Conservation (phyloP, 2,113 vertebrate genomes). For the Candoia aspera region DNA sequence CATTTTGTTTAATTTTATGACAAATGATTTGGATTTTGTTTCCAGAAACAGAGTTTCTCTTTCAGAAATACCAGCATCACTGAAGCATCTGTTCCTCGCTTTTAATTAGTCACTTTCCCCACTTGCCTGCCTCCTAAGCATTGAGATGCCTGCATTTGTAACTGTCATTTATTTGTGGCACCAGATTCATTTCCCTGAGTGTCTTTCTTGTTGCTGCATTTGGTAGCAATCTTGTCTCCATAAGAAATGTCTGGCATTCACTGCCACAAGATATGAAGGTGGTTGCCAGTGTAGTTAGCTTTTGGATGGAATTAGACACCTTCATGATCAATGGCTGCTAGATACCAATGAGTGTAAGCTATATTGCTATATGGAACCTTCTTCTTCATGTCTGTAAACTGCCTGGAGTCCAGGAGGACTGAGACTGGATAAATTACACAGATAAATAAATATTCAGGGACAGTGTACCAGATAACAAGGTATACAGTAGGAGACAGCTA, state of each 20-base stretch:
- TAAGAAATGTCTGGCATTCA: neutral
- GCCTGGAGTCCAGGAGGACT: neutral
- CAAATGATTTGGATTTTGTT: slow-evolving; percentile 54
- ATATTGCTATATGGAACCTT: neutral
- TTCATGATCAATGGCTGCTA: neutral
- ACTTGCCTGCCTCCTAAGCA: slow-evolving; percentile 35
- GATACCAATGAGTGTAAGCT: neutral
- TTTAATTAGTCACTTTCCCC: slow-evolving; percentile 59
- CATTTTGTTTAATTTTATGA: slow-evolving; percentile 74
- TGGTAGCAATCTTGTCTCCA: neutral
- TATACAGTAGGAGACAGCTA: neutral
- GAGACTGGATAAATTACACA: neutral
- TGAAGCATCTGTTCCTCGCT: slow-evolving; percentile 67
- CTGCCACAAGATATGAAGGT: neutral
- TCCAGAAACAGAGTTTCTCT: slow-evolving; percentile 67
- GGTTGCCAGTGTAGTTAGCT: neutral
- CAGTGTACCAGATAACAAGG: neutral
- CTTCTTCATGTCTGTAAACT: neutral
- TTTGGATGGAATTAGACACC: neutral
- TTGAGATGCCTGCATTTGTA: slow-evolving; percentile 22
- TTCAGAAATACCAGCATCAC: slow-evolving; percentile 54
- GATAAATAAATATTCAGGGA: neutral
- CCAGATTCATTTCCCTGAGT: slow-evolving; percentile 23
- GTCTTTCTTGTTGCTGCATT: neutral
- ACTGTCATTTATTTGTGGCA: neutral